Base-by-base conservation (phyloP, 2,888 invertebrate genomes). In the Meta bourneti region DNA sequence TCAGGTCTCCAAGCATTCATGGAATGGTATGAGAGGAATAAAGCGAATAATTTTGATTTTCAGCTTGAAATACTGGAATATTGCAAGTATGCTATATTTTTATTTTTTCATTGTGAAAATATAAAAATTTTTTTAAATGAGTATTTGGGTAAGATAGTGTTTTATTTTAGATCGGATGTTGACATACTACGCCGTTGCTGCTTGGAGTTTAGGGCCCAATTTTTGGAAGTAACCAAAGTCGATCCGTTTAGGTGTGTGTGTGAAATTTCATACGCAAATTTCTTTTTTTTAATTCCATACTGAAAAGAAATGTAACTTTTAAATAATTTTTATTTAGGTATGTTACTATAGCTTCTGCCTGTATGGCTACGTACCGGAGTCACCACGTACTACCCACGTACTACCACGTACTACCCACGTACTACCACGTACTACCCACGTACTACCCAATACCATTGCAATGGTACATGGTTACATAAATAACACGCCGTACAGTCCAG, bases 381-480 rank as follows among this genome's bases (percentile, higher is more conserved):
- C 5, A 52, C 51, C n/a, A 52, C n/a, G 1, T 48, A 13, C 48
- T 70, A 54, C n/a, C 80, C 48, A 7, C 70, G 49, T 13, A 19
- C 78, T 1, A 79, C 79, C 0, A 79, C 78, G 7, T 51, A 78
- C 0, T 69, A 78, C 6, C 19, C 78, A 16, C 78, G 86, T 51
- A 86, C 78, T 61, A 69, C 69, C 5, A 16, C 48, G 4, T 85
- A 69, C 48, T 48, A 77, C 5, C 7, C 77, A 85, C n/a, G 77
- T 85, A 2, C 69, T 1, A 51, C 6, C 79, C 0, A n/a, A 70
- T 0, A 49, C 51, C 4, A 79, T 84, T n/a, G 75, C 75, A 7
- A 86, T 86, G 78, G 51, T 79, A 1, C 86, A 71, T 52, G 80
- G 87, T 0, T 87, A 87, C 13, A 5, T 20, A 4, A 79, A 72